phyloP scores from a whole-genome alignment of 2,113 vertebrate genomes.

The Dryoscopus gambensis region DNA sequence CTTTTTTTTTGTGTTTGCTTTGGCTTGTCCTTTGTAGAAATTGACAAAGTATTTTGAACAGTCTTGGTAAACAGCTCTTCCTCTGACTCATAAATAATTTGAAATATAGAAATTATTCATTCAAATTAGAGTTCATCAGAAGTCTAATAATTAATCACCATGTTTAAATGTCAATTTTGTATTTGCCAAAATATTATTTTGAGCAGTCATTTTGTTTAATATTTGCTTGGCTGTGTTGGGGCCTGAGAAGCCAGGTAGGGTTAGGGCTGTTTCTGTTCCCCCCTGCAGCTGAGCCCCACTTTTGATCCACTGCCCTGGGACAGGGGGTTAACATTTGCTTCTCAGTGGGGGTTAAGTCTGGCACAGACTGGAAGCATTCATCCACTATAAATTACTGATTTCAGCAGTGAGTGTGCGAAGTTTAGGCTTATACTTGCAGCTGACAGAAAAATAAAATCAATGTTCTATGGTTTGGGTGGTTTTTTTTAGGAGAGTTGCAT shows the following conservation, averaged over 20 bases:
- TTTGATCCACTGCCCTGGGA: background rate
- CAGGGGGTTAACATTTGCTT: too few species aligned
- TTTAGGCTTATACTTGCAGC: background rate
- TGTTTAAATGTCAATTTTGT: background rate
- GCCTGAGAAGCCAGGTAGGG: background rate
- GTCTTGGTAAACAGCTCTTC: background rate
- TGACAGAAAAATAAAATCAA: background rate
- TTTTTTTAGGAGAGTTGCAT: background rate
- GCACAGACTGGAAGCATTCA: background rate
- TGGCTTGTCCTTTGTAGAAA: background rate
- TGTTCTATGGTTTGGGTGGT: accelerated
- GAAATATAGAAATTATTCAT: background rate
- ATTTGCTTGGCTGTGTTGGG: background rate
- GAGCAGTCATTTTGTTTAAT: background rate
- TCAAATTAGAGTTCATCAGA: background rate
- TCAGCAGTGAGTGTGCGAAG: background rate
- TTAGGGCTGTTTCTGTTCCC: background rate
- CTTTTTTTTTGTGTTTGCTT: background rate
- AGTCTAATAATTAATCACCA: background rate
- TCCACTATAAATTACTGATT: background rate
- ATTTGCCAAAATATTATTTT: background rate
- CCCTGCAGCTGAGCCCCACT: background rate
- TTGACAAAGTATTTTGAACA: background rate
- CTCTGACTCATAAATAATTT: background rate
- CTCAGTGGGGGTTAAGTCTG: background rate